phyloP scores from a whole-genome alignment of 2,888 invertebrate species.

The Esperia sulphurella region DNA sequence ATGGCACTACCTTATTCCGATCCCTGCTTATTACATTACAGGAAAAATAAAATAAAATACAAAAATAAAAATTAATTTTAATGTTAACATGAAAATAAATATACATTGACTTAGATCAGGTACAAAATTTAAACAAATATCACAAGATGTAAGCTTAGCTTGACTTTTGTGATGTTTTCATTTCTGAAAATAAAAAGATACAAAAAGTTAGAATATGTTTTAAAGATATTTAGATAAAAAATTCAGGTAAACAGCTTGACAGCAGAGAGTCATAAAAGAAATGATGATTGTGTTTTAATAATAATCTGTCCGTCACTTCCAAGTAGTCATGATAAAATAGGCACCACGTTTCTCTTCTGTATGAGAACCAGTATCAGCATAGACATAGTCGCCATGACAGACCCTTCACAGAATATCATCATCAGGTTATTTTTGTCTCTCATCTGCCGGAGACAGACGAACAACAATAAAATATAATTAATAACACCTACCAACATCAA shows the following conservation, averaged over 20 bases:
- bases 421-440: too few relatives aligned
- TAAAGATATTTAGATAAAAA: too few relatives aligned
- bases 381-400: conserved; percentile 83
- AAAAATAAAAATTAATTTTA: too few relatives aligned
- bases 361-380: conserved; percentile 83
- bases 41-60: too few relatives aligned
- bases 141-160: conserved; percentile 1
- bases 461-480: neutral
- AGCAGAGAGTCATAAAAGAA: too few relatives aligned
- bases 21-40: too few relatives aligned
- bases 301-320: conserved; percentile 80
- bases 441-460: too few relatives aligned
- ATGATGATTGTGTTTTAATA: too few relatives aligned
- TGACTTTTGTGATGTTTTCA: conserved; percentile 22
- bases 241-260: too few relatives aligned
- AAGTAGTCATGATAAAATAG: conserved; percentile 76
- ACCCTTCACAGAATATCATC: conserved; percentile 26
- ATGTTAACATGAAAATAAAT: neutral
- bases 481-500: conserved; percentile 34
- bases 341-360: conserved; percentile 76
- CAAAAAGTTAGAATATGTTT: too few relatives aligned
- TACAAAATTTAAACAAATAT: conserved; percentile 18
- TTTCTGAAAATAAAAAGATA: conserved; percentile 32
- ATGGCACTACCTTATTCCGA: too few relatives aligned
- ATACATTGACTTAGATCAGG: conserved; percentile 12